Conservation (phyloP, 2,888 invertebrate species). For the Chalcis sispes region DNA sequence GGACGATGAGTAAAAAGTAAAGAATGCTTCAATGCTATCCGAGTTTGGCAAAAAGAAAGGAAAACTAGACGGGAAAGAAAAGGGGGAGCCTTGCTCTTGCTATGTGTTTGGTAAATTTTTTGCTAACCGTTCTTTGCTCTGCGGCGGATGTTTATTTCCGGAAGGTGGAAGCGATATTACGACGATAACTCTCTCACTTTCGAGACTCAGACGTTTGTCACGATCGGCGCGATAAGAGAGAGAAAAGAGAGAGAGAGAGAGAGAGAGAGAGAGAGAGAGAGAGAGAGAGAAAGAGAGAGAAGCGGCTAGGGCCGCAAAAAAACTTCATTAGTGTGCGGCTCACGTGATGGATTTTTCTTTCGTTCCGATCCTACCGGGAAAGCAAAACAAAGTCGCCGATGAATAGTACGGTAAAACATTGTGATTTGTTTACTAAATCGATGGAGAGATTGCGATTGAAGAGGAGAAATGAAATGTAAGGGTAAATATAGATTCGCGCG, state of each 20-base stretch:
- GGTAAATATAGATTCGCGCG: background rate
- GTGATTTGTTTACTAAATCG: constrained; percentile 42
- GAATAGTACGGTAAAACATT: constrained; percentile 10
- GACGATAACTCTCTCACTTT: constrained; percentile 46
- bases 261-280: constrained; percentile 15
- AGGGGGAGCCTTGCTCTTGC: constrained; percentile 18
- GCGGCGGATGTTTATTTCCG: constrained; percentile 52
- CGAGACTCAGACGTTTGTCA: constrained; percentile 38
- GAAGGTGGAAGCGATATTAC: constrained; percentile 40
- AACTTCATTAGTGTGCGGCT: constrained; percentile 34
- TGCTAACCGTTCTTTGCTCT: constrained; percentile 41
- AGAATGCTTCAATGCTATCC: constrained; percentile 44
- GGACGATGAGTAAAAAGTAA: constrained; percentile 41
- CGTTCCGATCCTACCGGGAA: constrained; percentile 24
- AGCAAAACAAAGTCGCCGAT: constrained; percentile 14
- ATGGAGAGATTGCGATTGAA: constrained; percentile 19
- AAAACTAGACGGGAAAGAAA: background rate
- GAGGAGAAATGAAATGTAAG: background rate
- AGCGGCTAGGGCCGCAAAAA: constrained; percentile 20
- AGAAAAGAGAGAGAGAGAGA: too few species aligned
- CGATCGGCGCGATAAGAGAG: constrained; percentile 37
- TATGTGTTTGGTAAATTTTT: constrained; percentile 34
- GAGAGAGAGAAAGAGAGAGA: constrained; percentile 24
- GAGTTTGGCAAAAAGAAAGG: background rate
- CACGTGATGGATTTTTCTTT: constrained; percentile 42